phyloP scores from a whole-genome alignment of 2,113 vertebrate species.

The Piliocolobus tephrosceles region DNA sequence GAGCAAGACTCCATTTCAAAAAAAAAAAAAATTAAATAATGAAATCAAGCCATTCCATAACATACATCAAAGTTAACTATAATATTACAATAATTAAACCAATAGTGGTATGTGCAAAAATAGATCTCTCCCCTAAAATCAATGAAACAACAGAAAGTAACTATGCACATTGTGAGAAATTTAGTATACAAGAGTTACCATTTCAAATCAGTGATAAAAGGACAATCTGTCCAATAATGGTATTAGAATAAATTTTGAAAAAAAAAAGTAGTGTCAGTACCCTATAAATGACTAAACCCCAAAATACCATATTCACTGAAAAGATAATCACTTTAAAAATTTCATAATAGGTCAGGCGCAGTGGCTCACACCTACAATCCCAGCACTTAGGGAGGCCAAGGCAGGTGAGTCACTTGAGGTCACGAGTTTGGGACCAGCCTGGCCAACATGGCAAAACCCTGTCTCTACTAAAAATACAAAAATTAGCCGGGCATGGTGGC shows the following conservation, averaged over 20 bases:
- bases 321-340: conserved; percentile 1
- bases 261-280: neutral
- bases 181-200: neutral
- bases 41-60: neutral
- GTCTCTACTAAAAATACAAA: neutral
- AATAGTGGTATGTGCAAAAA: neutral
- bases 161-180: neutral
- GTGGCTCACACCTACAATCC: neutral
- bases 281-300: neutral
- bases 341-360: neutral
- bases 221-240: neutral
- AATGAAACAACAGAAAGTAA: neutral
- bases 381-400: neutral
- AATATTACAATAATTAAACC: neutral
- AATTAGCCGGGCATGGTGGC: neutral
- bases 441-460: neutral
- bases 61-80: neutral
- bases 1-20: too few species aligned
- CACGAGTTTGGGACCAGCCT: neutral
- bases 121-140: neutral
- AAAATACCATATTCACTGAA: neutral
- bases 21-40: neutral
- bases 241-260: neutral
- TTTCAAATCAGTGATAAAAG: neutral
- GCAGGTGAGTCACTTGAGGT: neutral